phyloP scores from a whole-genome alignment of 2,888 invertebrate species.

The Thymelicus lineola region DNA sequence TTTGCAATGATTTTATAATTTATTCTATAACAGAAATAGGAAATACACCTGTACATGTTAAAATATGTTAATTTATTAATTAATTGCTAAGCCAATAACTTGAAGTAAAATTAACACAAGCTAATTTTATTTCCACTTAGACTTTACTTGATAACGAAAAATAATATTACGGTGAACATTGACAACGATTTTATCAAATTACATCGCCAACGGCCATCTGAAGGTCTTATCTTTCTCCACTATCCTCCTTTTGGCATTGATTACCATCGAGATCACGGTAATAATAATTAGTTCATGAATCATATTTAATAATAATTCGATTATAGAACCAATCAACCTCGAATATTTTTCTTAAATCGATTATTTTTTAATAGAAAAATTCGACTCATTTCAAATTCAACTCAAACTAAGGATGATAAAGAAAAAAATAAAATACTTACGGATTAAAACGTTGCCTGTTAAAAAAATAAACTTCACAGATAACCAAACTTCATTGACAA shows the following conservation, averaged over 20 bases:
- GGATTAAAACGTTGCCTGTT: constrained; percentile 18
- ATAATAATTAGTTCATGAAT: constrained; percentile 28
- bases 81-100: too few species aligned
- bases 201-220: constrained; percentile 14
- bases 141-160: neutral
- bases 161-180: constrained; percentile 10
- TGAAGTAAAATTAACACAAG: too few species aligned
- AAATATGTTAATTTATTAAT: too few species aligned
- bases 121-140: too few species aligned
- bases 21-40: too few species aligned
- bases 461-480: constrained; percentile 24
- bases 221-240: constrained; percentile 24
- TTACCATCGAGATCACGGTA: constrained; percentile 16
- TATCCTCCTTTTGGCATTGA: constrained; percentile 29
- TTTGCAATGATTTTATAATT: too few species aligned
- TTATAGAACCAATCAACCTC: constrained; percentile 20
- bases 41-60: too few species aligned
- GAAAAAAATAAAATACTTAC: constrained; percentile 24
- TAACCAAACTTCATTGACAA: constrained; percentile 39
- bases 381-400: neutral
- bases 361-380: constrained; percentile 19
- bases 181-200: constrained; percentile 10
- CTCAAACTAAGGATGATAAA: neutral
- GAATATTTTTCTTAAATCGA: constrained; percentile 26
- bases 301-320: constrained; percentile 23